Evolutionary conservation across 1,140 invertebrate species (phyloP), one percentile per base, ranked within the genome.

Genomic region (Ectropis grisescens): DNA sequence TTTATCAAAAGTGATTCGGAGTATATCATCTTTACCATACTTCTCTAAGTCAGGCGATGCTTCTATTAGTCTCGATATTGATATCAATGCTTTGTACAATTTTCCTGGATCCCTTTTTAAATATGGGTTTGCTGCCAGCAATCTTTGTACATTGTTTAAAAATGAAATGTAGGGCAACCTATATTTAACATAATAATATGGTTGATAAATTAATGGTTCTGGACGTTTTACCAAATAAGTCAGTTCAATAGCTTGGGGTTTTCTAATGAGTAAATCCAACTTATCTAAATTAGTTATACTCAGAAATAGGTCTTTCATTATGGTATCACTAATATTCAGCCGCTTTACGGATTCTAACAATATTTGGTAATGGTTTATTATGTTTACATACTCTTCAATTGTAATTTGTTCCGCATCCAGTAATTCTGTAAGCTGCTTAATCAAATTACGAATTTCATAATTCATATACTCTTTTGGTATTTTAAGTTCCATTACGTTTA

Each of bases 161-260:
- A 69, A 74, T 12, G 31, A 33, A 5, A 40, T n/a, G 12, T 66
- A 68, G n/a, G 71, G 71, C 9, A 76, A 23, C 27, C 52, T 53
- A 32, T 65, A 72, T 55, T 72, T 71, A 0, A 76, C 55, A 24
- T 58, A 69, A 47, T 61, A 69, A 1, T 47, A 31, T 10, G 38
- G 43, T 27, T 48, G 32, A 11, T 47, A 46, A 4, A 47, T 11
- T 1, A 48, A 8, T 2, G 47, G 47, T 2, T 36, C 30, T 12
- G 33, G 31, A 9, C 37, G 36, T 34, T 56, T 51, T 2, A 56
- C 11, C 8, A 40, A 11, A 22, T 47, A 56, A 0, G 46, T 57
- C 2, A 54, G 11, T 35, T 49, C 44, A 10, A 55, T 26, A 11
- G 37, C 15, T n/a, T 35, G 39, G 3, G 15, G 8, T 1, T 31